Evolutionary conservation across 1,140 invertebrate species (phyloP), one percentile per base, ranked within the genome.

Genomic region (Heterodera schachtii): DNA sequence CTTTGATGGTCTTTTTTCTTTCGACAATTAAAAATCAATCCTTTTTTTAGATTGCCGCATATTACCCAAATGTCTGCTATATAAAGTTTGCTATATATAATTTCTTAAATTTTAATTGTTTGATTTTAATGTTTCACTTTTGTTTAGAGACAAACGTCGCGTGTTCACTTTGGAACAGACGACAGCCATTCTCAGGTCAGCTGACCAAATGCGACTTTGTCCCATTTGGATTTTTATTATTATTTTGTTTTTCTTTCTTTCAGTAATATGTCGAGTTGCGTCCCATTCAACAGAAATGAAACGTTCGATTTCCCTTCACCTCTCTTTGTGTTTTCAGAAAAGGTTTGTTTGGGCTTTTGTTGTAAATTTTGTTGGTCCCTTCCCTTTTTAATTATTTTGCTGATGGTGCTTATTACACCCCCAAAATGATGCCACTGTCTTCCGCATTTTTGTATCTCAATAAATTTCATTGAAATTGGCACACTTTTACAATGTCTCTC

Each of bases 251-350:
- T 11, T 6, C 6, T 52, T 11, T 52, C 49, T 3, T 71, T 71
- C 41, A 70, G 77, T 91, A 98, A 98, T 90, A 95, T 95, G 0
- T 98, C 96, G 1, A 95, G 98, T 0, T 98, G 98, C 91, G 97
- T 96, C 90, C 94, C 93, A 31, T 76, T 86, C 83, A 95, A 94
- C 89, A 92, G 83, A 44, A 91, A 91, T 79, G 83, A 93, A 78
- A 94, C 94, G 71, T 93, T 95, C 78, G 93, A 92, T 78, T 98
- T 98, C 87, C 94, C 95, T 0, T 97, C 94, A 80, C 97, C 97
- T 4, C 95, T 97, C 88, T 98, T 99, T 90, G 94, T 98, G 57
- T 99, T 98, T 91, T 96, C 96, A 3, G 97, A 99, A 92, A 98
- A 99, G 92, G 93, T 93, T 90, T 76, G 73, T 74, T 64, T 11